Conservation (phyloP, 2,113 vertebrate genomes). For the Oryzias celebensis region DNA sequence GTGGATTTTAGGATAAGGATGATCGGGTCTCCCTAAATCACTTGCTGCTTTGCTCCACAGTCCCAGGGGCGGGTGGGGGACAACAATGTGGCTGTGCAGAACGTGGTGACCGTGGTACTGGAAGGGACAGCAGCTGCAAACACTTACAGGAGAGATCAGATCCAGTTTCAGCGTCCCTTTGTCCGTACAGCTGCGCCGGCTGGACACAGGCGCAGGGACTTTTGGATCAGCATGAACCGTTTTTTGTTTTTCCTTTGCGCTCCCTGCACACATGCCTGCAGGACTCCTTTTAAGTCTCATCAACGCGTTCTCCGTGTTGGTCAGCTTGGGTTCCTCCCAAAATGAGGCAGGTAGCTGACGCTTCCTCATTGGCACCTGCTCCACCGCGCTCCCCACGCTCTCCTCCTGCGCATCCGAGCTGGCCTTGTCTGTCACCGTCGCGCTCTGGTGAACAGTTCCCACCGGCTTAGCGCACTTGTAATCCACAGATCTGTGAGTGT, state of each 20-base stretch:
- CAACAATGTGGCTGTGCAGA: slow-evolving; percentile 77
- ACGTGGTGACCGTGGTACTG: slow-evolving; percentile 87
- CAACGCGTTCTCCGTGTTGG: slow-evolving; percentile 67
- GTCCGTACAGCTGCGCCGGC: slow-evolving; percentile 54
- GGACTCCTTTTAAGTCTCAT: slow-evolving; percentile 58
- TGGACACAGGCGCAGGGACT: slow-evolving; percentile 50
- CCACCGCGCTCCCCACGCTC: slow-evolving; percentile 44
- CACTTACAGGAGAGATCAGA: slow-evolving; percentile 69
- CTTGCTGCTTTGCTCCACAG: slow-evolving; percentile 81
- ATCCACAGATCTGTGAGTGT: slow-evolving; percentile 75
- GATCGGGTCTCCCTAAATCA: slow-evolving; percentile 71
- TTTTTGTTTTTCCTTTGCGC: slow-evolving; percentile 79
- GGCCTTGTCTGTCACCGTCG: slow-evolving; percentile 56
- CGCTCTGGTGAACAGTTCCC: slow-evolving; percentile 34
- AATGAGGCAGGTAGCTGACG: slow-evolving; percentile 95
- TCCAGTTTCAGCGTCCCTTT: slow-evolving; percentile 77
- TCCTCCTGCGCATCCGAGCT: slow-evolving; percentile 48
- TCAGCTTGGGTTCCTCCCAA: slow-evolving; percentile 91
- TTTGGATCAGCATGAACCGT: slow-evolving; percentile 45
- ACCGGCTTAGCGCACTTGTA: slow-evolving; percentile 60
- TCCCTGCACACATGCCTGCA: slow-evolving; percentile 32
- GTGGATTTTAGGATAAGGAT: slow-evolving; percentile 80
- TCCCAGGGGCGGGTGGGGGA: slow-evolving; percentile 77
- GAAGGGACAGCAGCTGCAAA: slow-evolving; percentile 89
- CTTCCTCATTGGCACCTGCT: slow-evolving; percentile 95